Evolutionary conservation across 2,888 invertebrate genomes (phyloP).

Genomic region (Formica aserva): DNA sequence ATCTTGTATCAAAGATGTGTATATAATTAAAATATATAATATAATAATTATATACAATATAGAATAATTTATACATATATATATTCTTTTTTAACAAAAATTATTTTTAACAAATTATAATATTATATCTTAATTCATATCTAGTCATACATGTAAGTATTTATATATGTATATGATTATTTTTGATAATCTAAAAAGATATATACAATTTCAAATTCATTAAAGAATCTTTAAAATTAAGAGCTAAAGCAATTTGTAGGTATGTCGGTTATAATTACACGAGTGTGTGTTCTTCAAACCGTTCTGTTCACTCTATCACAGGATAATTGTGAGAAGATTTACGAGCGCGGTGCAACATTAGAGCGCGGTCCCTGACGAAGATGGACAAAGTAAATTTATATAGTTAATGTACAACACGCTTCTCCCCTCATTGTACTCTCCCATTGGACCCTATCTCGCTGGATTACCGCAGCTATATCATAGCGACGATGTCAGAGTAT

Average conservation of each 20-base stretch:
- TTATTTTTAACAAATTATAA: neutral
- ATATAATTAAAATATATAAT: constrained; percentile 9
- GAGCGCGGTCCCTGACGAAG: neutral
- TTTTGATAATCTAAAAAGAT: neutral
- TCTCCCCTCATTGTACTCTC: constrained; percentile 33
- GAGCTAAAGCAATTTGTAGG: neutral
- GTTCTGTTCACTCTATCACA: neutral
- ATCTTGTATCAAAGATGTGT: neutral
- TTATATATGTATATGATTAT: neutral
- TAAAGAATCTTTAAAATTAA: neutral
- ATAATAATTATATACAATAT: neutral
- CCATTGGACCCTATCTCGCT: constrained; percentile 14
- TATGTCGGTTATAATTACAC: neutral
- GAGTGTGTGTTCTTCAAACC: neutral
- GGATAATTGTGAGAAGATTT: constrained; percentile 26
- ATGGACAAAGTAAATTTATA: constrained; percentile 53
- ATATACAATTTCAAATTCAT: neutral
- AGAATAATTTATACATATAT: neutral
- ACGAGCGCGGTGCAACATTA: constrained; percentile 24
- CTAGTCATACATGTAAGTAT: neutral
- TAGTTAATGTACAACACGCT: constrained; percentile 46
- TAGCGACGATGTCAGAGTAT: constrained; percentile 50
- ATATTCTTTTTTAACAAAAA: neutral
- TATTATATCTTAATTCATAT: neutral
- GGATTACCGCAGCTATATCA: constrained; percentile 46